Conservation (phyloP, 2,888 invertebrate genomes). For the Periphyllus acericola region DNA sequence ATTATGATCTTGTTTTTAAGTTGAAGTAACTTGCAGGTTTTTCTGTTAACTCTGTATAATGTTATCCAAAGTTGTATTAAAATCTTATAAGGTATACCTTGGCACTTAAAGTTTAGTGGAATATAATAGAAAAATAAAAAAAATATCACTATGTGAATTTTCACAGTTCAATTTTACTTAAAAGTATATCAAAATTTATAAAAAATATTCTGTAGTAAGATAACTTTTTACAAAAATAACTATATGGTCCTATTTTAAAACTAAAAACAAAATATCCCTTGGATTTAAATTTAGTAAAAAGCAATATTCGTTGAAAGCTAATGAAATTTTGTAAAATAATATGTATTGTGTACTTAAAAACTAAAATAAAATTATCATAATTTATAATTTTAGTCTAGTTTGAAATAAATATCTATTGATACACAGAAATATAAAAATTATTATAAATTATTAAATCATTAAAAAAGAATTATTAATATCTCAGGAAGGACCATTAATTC, state of each 20-base stretch:
- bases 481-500: slow-evolving; percentile 73
- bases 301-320: too few relatives aligned
- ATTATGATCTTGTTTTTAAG: neutral
- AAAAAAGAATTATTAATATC: neutral
- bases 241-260: too few relatives aligned
- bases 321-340: neutral
- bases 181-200: neutral
- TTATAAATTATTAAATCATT: neutral
- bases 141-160: neutral
- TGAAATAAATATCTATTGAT: too few relatives aligned
- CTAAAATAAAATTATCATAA: too few relatives aligned
- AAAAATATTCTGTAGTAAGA: neutral
- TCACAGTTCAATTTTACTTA: neutral
- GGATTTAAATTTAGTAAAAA: too few relatives aligned
- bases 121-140: neutral
- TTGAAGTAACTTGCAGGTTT: neutral
- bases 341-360: too few relatives aligned
- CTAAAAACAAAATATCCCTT: too few relatives aligned
- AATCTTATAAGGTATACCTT: neutral
- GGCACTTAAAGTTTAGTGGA: neutral
- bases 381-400: too few relatives aligned
- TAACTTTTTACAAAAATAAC: neutral
- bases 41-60: neutral
- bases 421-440: too few relatives aligned
- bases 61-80: neutral